Base-by-base conservation (phyloP, 2,113 vertebrate genomes). In the Corythaixoides concolor region DNA sequence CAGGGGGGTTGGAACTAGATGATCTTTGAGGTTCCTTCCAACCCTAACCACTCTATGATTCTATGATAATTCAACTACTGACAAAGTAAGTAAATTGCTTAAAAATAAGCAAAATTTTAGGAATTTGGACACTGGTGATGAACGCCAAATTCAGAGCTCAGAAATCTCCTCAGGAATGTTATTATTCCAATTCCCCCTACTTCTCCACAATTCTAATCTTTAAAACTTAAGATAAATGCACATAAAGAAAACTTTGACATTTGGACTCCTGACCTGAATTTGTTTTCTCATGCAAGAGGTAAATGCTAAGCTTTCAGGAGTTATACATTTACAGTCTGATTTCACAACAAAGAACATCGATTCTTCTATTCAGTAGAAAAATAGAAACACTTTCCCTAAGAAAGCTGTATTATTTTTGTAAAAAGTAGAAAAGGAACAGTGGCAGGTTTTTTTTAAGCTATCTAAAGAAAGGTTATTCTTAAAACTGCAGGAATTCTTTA, bases 281-380 rank as follows among this genome's bases (percentile, higher is more conserved):
- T 21, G 19, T 26, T 72, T 88, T 75, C 59, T 90, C 41, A 33
- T 26, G 23, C n/a, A 47, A 50, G 45, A 85, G 68, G 64, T 23
- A 86, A 93, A 87, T 26, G 66, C 92, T 19, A 53, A 79, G 21
- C 86, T 87, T 89, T 80, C 60, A 75, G 53, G 50, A 92, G 83
- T 79, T 87, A 87, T 2, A 35, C 22, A 89, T 92, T 94, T 62
- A 93, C 50, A 82, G 64, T n/a, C 26, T 68, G n/a, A 15, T 90
- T 83, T 68, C 79, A 69, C 76, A 81, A 59, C 28, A 72, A 76
- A 69, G 22, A 78, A n/a, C 32, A 19, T 2, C 0, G 8, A 83
- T 64, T 43, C 28, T 82, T 85, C 30, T 39, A 28, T 19, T 27
- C 35, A 43, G 50, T n/a, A 47, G 45, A 45, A 93, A 91, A 85